Base-by-base conservation (phyloP, 2,888 invertebrate species). In the Euspilapteryx auroguttella region DNA sequence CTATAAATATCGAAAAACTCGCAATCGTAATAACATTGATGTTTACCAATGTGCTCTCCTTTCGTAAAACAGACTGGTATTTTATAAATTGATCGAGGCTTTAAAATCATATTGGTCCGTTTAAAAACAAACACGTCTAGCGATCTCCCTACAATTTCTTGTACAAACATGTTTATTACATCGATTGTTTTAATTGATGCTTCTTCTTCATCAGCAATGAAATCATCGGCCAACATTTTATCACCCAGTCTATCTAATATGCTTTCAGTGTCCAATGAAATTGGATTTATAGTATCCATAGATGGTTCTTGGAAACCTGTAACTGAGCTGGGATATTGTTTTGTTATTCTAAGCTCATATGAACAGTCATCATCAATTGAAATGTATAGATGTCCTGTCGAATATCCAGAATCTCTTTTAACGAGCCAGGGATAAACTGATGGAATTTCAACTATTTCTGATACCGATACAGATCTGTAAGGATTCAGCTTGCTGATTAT, bases 361-460 rank as follows among this genome's bases (percentile, higher is more conserved):
- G 31, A 32, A 31, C 37, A 41, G n/a, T 49, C 33, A 37, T 52
- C 53, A 12, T 43, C 35, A 17, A 47, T 39, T 20, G 38, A 31
- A 32, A 68, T 37, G 21, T 42, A 42, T 11, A 65, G 24, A 14
- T 30, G 25, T 23, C 47, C 49, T 31, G 37, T 44, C 21, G 65
- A 58, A 44, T 50, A 54, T 7, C 44, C 44, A 28, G 25, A 32
- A 13, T 45, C 41, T 12, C 32, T 34, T 35, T 47, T 51, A 15
- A 69, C 35, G 22, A 62, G 59, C 71, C 69, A 73, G 10, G 44
- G 32, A 39, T 63, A 68, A 22, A 45, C 40, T 3, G 71, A 45
- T 9, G 54, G 46, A 31, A 68, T 51, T 23, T 27, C 35, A 21
- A 69, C 44, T 14, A 37, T 38, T 34, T 58, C 45, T 3, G 57